Conservation (phyloP, 2,888 invertebrate genomes). For the Pasiphila rectangulata region DNA sequence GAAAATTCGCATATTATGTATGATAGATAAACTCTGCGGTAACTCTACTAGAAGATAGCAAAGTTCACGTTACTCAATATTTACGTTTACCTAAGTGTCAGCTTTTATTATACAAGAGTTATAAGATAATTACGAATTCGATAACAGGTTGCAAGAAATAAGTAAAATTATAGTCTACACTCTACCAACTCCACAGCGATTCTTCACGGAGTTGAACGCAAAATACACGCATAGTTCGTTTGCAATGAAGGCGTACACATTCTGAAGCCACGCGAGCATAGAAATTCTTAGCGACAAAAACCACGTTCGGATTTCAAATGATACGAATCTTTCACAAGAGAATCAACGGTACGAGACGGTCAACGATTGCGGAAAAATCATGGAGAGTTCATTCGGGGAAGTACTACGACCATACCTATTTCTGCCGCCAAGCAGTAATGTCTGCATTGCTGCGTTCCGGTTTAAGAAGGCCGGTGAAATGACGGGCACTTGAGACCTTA, state of each 20-base stretch:
- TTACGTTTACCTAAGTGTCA: slow-evolving; percentile 11
- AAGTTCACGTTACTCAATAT: slow-evolving; percentile 12
- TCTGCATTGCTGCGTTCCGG: no score
- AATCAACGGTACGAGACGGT: background rate
- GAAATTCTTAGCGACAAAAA: slow-evolving; percentile 1
- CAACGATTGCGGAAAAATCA: background rate
- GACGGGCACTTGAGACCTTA: no score
- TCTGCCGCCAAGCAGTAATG: no score
- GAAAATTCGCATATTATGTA: background rate
- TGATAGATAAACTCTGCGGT: slow-evolving; percentile 1
- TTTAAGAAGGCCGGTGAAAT: no score
- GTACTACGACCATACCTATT: no score
- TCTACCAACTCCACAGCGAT: background rate
- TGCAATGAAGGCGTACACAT: background rate
- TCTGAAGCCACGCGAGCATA: slow-evolving; percentile 1
- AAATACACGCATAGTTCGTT: no score
- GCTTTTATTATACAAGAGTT: slow-evolving; percentile 3
- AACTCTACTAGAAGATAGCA: slow-evolving; percentile 19
- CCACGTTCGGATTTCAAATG: no score
- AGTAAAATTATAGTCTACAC: background rate
- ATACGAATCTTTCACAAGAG: background rate
- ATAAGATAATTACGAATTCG: background rate
- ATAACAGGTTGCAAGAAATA: background rate
- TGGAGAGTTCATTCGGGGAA: no score
- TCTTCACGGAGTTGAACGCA: no score